Conservation (phyloP, 2,888 invertebrate genomes). For the Teleogryllus oceanicus region DNA sequence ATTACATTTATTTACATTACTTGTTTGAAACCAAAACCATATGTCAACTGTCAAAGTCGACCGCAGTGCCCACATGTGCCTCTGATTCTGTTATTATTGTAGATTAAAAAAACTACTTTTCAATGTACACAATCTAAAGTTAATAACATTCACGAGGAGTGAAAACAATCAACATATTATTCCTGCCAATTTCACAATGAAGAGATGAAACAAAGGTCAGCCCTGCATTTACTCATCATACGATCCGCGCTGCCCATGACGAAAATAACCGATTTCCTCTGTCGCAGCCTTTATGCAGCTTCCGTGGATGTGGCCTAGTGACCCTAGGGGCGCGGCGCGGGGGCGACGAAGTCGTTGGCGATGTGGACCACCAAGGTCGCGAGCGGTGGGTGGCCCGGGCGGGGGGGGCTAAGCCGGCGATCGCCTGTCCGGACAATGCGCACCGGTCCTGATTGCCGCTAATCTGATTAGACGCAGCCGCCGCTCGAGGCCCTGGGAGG, state of each 20-base stretch:
- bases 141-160: too few species aligned
- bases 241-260: too few species aligned
- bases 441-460: background rate
- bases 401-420: background rate
- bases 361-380: background rate
- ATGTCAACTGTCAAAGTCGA: background rate
- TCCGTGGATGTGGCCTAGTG: background rate
- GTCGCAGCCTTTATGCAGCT: too few species aligned
- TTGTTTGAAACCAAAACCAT: too few species aligned
- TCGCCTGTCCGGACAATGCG: background rate
- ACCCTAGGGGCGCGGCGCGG: background rate
- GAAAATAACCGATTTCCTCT: too few species aligned
- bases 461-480: background rate
- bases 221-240: too few species aligned
- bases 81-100: background rate
- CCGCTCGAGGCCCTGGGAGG: background rate
- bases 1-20: too few species aligned
- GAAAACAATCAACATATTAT: too few species aligned
- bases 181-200: too few species aligned
- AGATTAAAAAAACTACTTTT: too few species aligned
- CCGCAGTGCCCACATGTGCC: background rate
- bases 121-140: too few species aligned
- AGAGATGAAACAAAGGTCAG: too few species aligned
- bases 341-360: background rate
- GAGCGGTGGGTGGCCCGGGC: background rate